phyloP scores from a whole-genome alignment of 2,888 invertebrate genomes.

The Vanessa cardui region DNA sequence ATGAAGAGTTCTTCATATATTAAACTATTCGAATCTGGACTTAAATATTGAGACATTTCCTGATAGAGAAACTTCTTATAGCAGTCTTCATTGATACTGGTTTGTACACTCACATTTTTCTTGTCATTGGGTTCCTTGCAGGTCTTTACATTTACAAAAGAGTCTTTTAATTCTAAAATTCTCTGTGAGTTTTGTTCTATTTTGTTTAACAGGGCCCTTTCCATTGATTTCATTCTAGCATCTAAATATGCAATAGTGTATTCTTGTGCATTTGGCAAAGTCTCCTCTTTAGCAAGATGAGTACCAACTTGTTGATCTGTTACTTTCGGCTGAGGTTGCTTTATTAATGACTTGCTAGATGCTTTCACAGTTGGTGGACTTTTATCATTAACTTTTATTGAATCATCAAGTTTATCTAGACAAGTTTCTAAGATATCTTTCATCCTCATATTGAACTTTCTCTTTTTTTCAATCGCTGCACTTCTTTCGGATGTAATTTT shows the following conservation, averaged over 20 bases:
- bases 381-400: slow-evolving; percentile 20
- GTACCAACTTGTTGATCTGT: slow-evolving; percentile 16
- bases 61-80: slow-evolving; percentile 64
- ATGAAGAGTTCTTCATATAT: slow-evolving; percentile 74
- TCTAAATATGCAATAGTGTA: slow-evolving; percentile 62
- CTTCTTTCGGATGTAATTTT: slow-evolving; percentile 63
- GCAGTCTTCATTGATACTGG: slow-evolving; percentile 50
- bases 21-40: slow-evolving; percentile 59
- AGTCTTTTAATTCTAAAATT: slow-evolving; percentile 60
- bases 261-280: slow-evolving; percentile 48
- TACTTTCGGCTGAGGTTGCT: slow-evolving; percentile 16
- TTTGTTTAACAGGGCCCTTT: slow-evolving; percentile 60
- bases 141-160: slow-evolving; percentile 39
- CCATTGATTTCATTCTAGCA: slow-evolving; percentile 65
- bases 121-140: slow-evolving; percentile 32
- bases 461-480: slow-evolving; percentile 68
- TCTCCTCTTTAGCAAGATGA: slow-evolving; percentile 43
- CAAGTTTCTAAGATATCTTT: slow-evolving; percentile 67
- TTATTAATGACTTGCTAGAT: slow-evolving; percentile 10
- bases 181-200: slow-evolving; percentile 68
- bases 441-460: slow-evolving; percentile 72
- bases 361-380: slow-evolving; percentile 1
- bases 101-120: slow-evolving; percentile 53
- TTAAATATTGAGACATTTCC: slow-evolving; percentile 70
- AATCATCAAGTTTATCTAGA: slow-evolving; percentile 51